phyloP scores from a whole-genome alignment of 2,113 vertebrate genomes.

The Larimichthys crocea region DNA sequence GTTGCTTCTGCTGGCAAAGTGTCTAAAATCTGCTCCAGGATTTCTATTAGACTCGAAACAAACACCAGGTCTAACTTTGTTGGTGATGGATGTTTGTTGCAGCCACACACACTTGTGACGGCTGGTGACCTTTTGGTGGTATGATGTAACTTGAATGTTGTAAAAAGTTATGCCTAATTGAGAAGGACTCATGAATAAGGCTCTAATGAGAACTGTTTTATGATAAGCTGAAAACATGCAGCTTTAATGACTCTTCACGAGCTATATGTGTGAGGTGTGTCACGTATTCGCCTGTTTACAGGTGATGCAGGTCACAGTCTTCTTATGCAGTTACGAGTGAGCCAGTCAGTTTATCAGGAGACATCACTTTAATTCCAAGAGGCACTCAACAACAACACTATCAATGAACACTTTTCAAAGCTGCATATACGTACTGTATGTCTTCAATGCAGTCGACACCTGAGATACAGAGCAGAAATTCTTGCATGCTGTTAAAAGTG shows the following conservation, averaged over 20 bases:
- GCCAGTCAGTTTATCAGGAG: constrained; percentile 2
- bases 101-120: neutral
- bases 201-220: neutral
- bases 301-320: neutral
- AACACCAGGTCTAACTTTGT: neutral
- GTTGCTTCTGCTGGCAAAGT: neutral
- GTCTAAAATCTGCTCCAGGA: neutral
- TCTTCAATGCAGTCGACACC: constrained; percentile 60
- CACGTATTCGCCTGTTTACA: neutral
- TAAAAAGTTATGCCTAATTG: no score
- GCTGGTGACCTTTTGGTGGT: neutral
- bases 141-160: neutral
- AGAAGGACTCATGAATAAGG: neutral
- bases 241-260: neutral
- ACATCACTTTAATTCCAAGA: constrained; percentile 29
- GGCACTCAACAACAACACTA: constrained; percentile 46
- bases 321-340: no score
- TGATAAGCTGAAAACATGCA: neutral
- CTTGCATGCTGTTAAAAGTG: constrained; percentile 59
- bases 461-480: constrained; percentile 59
- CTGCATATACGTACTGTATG: constrained; percentile 41
- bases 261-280: constrained; percentile 3
- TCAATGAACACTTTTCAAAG: constrained; percentile 25
- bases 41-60: neutral
- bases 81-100: no score